A percentile compares a stretch with the other conserved stretches of the same genome.
These are phyloP conservation scores for Coreoperca whiteheadi DNA, from an alignment of 2,113 vertebrate genomes.

Conservation along the genomic window DNA sequence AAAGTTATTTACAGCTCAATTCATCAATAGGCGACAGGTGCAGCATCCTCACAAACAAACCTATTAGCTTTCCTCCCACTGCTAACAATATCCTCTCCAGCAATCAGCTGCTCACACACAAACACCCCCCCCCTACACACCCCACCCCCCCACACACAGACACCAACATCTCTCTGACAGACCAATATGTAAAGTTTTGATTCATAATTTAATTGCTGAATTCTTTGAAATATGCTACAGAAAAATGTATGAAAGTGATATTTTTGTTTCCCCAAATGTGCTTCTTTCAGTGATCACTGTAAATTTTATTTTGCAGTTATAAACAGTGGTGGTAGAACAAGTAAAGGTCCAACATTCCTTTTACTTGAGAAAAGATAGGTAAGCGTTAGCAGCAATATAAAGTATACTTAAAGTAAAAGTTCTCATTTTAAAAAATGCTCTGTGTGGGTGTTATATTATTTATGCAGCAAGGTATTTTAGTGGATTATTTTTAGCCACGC, in stretches of 20 bases:
- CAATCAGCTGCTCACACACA: constrained; percentile 31
- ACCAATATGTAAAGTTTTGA: neutral
- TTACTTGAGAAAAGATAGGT: neutral
- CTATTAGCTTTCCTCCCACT: constrained; percentile 73
- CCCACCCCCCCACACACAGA: neutral
- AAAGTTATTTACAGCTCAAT: constrained; percentile 77
- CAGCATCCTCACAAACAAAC: constrained; percentile 73
- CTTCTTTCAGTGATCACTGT: neutral
- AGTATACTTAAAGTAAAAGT: neutral
- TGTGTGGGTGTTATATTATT: neutral
- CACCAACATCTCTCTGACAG: neutral
- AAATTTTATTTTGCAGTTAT: neutral
- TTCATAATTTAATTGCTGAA: neutral
- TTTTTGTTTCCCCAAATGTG: neutral
- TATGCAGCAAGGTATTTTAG: neutral
- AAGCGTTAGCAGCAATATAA: neutral
- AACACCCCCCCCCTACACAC: neutral
- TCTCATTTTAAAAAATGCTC: neutral
- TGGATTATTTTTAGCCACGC: constrained; percentile 1
- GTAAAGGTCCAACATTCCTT: neutral
- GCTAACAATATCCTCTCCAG: constrained; percentile 70
- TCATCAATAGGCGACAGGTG: constrained; percentile 78
- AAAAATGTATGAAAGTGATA: neutral
- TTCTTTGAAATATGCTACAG: neutral
- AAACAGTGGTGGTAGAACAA: neutral